A percentile compares a stretch with the other conserved stretches of the same genome.
Evolutionary conservation across 1,140 invertebrate genomes (phyloP).

Genomic region (Monomorium pharaonis): DNA sequence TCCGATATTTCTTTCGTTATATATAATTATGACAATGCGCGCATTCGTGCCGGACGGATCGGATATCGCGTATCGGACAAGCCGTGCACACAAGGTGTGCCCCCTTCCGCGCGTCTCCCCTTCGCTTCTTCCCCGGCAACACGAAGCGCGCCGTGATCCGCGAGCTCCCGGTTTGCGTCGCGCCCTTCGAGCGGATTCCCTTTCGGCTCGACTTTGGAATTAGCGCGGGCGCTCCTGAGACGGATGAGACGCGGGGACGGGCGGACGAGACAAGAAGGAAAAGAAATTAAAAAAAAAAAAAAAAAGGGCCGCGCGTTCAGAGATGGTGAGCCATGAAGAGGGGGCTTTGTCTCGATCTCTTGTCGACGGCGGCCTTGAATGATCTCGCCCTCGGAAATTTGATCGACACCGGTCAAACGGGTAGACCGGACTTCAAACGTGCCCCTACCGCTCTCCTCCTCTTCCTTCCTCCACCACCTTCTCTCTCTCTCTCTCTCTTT

Average conservation of each 20-base stretch:
- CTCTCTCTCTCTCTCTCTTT: background rate
- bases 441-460: slow-evolving; percentile 12
- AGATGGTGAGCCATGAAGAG: slow-evolving; percentile 57
- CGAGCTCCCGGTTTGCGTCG: slow-evolving; percentile 23
- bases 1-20: slow-evolving; percentile 50
- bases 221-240: background rate
- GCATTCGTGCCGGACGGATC: slow-evolving; percentile 7
- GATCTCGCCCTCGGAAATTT: slow-evolving; percentile 83
- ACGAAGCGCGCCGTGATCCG: slow-evolving; percentile 27
- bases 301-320: background rate
- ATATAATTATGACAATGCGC: slow-evolving; percentile 54
- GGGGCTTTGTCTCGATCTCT: slow-evolving; percentile 78
- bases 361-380: slow-evolving; percentile 77
- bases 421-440: slow-evolving; percentile 76
- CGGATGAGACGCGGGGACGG: slow-evolving; percentile 13
- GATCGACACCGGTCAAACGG: slow-evolving; percentile 84
- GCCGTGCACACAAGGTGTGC: slow-evolving; percentile 15
- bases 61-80: slow-evolving; percentile 26
- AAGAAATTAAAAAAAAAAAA: background rate
- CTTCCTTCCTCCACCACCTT: background rate
- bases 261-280: background rate
- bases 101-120: background rate
- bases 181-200: slow-evolving; percentile 9
- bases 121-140: background rate
- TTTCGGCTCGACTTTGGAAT: slow-evolving; percentile 16